Evolutionary conservation across 2,797 vertebrate genomes (phyloP).

Genomic region (Sylvilagus floridanus): DNA sequence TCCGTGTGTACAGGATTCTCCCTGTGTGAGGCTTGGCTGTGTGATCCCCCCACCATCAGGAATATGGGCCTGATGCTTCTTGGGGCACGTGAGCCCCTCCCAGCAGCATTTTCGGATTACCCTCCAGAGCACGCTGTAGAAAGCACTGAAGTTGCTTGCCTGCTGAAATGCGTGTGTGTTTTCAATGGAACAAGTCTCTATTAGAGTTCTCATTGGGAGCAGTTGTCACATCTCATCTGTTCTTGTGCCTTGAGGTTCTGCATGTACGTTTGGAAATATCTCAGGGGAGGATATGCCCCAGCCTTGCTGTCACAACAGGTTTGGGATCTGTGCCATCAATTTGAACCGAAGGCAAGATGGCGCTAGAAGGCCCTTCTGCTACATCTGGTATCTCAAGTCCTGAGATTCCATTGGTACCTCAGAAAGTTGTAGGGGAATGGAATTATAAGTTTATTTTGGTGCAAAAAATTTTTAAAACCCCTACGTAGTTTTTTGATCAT

Average conservation of each 20-base stretch:
- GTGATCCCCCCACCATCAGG: not conserved
- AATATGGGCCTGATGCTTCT: not conserved
- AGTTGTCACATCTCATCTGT: conserved; percentile 24
- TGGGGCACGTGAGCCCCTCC: not conserved
- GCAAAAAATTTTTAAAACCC: no score
- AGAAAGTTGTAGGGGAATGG: no score
- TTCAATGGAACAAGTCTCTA: not conserved
- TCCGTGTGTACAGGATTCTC: not conserved
- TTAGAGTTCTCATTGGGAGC: not conserved
- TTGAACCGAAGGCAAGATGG: not conserved
- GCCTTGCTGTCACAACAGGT: not conserved
- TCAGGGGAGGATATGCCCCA: conserved; percentile 17
- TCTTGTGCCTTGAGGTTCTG: conserved; percentile 35
- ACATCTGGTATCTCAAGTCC: not conserved
- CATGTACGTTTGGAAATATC: conserved; percentile 44
- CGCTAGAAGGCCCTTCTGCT: conserved; percentile 12
- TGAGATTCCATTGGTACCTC: not conserved
- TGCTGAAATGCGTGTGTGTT: not conserved
- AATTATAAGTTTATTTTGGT: no score
- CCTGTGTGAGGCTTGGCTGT: not conserved
- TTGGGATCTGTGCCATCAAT: not conserved
- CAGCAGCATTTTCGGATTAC: not conserved
- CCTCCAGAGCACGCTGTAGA: not conserved
- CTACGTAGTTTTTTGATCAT: no score
- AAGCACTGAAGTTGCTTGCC: not conserved